Evolutionary conservation across 2,797 vertebrate genomes (phyloP).

Genomic region (Myoxocephalus aenaeus): DNA sequence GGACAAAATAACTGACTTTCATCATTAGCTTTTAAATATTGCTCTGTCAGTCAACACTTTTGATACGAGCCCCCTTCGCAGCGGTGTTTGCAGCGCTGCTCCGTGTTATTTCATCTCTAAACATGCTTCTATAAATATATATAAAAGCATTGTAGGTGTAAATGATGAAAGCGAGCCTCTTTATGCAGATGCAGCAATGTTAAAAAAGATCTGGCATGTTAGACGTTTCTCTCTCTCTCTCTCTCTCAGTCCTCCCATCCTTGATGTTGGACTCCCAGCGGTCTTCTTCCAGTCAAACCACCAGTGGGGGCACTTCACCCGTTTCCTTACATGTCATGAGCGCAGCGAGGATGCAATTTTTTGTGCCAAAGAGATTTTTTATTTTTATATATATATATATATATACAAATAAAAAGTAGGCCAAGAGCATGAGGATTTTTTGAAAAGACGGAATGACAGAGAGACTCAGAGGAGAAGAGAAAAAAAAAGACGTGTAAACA

Average conservation of each 20-base stretch:
- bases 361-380: slow-evolving; percentile 56
- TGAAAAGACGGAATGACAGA: slow-evolving; percentile 62
- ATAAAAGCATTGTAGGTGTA: slow-evolving; percentile 45
- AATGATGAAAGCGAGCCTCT: slow-evolving; percentile 63
- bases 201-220: slow-evolving; percentile 53
- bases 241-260: slow-evolving; percentile 37
- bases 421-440: slow-evolving; percentile 68
- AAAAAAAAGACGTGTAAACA: slow-evolving; percentile 61
- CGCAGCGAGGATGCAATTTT: slow-evolving; percentile 65
- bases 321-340: slow-evolving; percentile 71
- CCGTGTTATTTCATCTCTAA: slow-evolving; percentile 8
- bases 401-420: slow-evolving; percentile 66
- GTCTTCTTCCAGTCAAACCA: slow-evolving; percentile 63
- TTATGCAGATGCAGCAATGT: slow-evolving; percentile 40
- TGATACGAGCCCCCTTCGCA: slow-evolving; percentile 13
- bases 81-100: not conserved
- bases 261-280: slow-evolving; percentile 65
- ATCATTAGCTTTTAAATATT: no score
- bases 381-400: slow-evolving; percentile 36
- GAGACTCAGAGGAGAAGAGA: slow-evolving; percentile 46
- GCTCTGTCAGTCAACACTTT: no score
- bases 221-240: slow-evolving; percentile 38
- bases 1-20: not conserved
- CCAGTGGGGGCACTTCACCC: slow-evolving; percentile 58
- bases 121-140: slow-evolving; percentile 12